phyloP scores from a whole-genome alignment of 2,888 invertebrate species.

The Sphaeridia pumilis region DNA sequence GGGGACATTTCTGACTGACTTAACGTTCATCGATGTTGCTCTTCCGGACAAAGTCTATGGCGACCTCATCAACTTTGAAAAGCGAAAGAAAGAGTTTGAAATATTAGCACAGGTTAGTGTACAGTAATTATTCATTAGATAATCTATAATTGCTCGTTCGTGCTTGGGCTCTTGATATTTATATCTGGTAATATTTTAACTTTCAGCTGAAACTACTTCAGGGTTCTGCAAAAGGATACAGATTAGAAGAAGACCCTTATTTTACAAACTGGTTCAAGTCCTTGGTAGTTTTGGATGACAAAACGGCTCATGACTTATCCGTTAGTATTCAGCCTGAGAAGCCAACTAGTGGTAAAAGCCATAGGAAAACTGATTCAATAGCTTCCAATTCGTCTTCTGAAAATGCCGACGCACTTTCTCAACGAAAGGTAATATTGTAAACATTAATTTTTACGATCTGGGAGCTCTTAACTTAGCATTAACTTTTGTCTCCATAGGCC shows the following conservation, averaged over 20 bases:
- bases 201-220: constrained; percentile 81
- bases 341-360: constrained; percentile 43
- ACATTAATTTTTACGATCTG: neutral
- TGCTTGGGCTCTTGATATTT: too few species aligned
- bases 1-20: constrained; percentile 94
- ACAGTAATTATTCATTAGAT: neutral
- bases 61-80: constrained; percentile 93
- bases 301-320: constrained; percentile 60
- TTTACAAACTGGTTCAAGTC: constrained; percentile 96
- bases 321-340: constrained; percentile 32
- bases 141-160: neutral
- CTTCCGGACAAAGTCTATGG: constrained; percentile 65
- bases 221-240: constrained; percentile 89
- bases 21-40: constrained; percentile 97
- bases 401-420: constrained; percentile 27
- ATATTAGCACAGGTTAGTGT: constrained; percentile 63
- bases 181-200: too few species aligned
- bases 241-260: constrained; percentile 66
- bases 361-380: constrained; percentile 81
- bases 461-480: neutral
- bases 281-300: constrained; percentile 77
- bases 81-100: constrained; percentile 95
- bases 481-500: constrained; percentile 25
- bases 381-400: constrained; percentile 64
- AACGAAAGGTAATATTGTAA: constrained; percentile 34